Evolutionary conservation across 1,140 invertebrate genomes (phyloP).

Genomic region (Bombyx mori): DNA sequence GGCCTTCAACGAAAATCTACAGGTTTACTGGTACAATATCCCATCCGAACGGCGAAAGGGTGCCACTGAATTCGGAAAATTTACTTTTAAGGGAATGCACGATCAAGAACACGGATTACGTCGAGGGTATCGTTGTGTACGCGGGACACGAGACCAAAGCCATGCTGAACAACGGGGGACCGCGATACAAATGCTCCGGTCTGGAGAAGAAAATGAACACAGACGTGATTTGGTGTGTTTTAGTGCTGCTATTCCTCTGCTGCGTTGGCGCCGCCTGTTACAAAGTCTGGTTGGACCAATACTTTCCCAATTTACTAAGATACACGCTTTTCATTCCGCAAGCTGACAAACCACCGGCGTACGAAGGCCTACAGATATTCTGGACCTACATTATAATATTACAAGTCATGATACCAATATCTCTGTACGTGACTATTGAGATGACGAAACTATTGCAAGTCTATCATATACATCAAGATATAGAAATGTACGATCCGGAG

Average conservation of each 20-base stretch:
- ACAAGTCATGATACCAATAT: slow-evolving; percentile 97
- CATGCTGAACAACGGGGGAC: slow-evolving; percentile 97
- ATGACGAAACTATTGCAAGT: slow-evolving; percentile 97
- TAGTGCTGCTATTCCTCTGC: slow-evolving; percentile 92
- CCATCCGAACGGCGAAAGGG: slow-evolving; percentile 82
- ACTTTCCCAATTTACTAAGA: slow-evolving; percentile 26
- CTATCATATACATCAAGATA: slow-evolving; percentile 94
- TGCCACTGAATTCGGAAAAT: slow-evolving; percentile 93
- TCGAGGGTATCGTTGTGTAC: slow-evolving; percentile 98
- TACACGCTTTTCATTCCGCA: slow-evolving; percentile 77
- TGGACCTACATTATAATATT: slow-evolving; percentile 97
- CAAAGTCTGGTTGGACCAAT: slow-evolving; percentile 82
- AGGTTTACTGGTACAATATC: slow-evolving; percentile 93
- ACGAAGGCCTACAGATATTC: slow-evolving; percentile 91
- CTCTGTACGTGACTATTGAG: slow-evolving; percentile 97
- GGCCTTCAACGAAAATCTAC: slow-evolving; percentile 96
- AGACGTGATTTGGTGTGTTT: slow-evolving; percentile 96
- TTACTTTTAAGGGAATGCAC: slow-evolving; percentile 94
- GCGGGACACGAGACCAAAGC: slow-evolving; percentile 98
- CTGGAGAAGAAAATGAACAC: slow-evolving; percentile 95
- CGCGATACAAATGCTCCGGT: slow-evolving; percentile 93
- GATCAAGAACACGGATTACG: slow-evolving; percentile 89
- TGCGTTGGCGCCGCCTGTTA: slow-evolving; percentile 92
- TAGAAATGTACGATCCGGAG: slow-evolving; percentile 86
- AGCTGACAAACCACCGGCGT: slow-evolving; percentile 71